Evolutionary conservation across 2,797 vertebrate species (phyloP), one percentile per base, ranked within the genome.

Genomic region (Sebastes vulpes): DNA sequence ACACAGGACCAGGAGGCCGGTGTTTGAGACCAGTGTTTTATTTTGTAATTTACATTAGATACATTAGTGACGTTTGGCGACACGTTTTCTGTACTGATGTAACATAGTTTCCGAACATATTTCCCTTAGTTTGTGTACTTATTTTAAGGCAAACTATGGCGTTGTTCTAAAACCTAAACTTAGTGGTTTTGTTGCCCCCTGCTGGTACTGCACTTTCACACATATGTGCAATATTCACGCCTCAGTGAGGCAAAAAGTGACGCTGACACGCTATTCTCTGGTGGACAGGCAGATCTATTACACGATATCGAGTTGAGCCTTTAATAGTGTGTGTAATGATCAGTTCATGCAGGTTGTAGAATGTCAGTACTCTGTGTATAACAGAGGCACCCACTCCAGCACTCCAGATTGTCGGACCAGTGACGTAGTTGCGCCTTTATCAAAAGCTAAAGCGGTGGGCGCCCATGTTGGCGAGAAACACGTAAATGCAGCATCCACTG

Each of bases 381-480:
- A 48, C 21, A 28, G 20, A 69, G 12, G 16, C 23, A 57, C 29
- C 35, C 32, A 67, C 64, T 70, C 18, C 8, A 52, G 18, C 46
- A 50, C 18, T n/a, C 1, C 48, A 20, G 28, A 68, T 48, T 73
- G 50, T 57, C 66, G 1, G n/a, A 50, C 66, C 26, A 67, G 23
- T 42, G 18, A 46, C 3, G 3, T 38, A 65, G n/a, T 18, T 53
- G 52, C 3, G 5, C 50, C 58, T 77, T 74, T 68, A 67, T 66
- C 20, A 35, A 84, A 80, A 64, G 28, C 70, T 66, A 38, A 77
- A 75, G 71, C 6, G 2, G 72, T 56, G 26, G 48, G 53, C 1
- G 25, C 76, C 67, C 12, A 59, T 72, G 63, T 69, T 88, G 68
- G 72, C 2, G 4, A 57, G 64, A 81, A 59, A 75, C 7, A 59